Evolutionary conservation across 2,888 invertebrate genomes (phyloP).

Genomic region (Argyra leucocephala): DNA sequence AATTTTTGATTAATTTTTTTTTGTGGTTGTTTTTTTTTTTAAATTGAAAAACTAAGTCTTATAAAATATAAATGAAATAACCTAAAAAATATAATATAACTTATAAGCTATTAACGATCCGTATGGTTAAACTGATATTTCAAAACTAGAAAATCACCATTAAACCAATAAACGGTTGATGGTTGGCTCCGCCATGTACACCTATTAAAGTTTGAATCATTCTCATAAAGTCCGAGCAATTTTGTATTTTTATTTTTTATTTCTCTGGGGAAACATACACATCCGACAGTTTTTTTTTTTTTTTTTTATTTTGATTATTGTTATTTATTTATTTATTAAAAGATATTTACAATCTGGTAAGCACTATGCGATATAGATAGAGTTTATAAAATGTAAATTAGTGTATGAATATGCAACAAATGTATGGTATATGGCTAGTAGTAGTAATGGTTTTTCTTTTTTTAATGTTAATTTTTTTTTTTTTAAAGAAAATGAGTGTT

Average conservation of each 20-base stretch:
- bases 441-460: neutral
- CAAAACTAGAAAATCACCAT: neutral
- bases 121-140: constrained; percentile 4
- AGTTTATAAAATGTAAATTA: neutral
- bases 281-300: neutral
- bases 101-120: neutral
- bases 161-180: neutral
- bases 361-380: neutral
- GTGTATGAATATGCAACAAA: neutral
- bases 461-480: neutral
- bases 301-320: neutral
- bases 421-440: neutral
- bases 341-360: neutral
- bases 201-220: neutral
- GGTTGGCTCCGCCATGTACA: neutral
- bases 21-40: too few species aligned
- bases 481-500: neutral
- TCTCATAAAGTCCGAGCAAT: neutral
- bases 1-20: too few species aligned
- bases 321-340: neutral
- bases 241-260: neutral
- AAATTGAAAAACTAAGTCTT: too few species aligned
- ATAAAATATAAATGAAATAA: too few species aligned
- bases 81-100: too few species aligned
- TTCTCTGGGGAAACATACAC: neutral